A percentile compares a stretch with the other conserved stretches of the same genome.
Evolutionary conservation across 2,113 vertebrate species (phyloP).

Genomic region (Nycticryphes semicollaris): DNA sequence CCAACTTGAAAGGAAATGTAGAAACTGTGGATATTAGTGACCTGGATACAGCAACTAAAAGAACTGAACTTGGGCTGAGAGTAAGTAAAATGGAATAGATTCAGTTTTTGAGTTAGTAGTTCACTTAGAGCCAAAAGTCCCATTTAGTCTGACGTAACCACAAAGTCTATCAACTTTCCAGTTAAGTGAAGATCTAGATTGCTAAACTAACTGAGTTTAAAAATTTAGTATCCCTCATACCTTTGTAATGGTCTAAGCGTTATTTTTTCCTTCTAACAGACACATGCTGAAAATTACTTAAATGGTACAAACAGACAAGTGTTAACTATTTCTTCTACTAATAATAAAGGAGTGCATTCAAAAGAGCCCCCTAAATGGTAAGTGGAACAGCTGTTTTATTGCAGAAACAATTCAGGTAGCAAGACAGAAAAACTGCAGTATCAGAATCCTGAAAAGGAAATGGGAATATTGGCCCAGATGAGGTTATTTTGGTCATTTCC

Average conservation of each 20-base stretch:
- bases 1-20: background rate
- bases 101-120: background rate
- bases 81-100: conserved; percentile 60
- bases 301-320: conserved; percentile 70
- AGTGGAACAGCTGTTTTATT: conserved; percentile 55
- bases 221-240: background rate
- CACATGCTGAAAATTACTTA: conserved; percentile 77
- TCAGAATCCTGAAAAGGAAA: background rate
- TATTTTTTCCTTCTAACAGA: conserved; percentile 71
- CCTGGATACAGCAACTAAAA: conserved; percentile 71
- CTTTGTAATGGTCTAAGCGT: background rate
- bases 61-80: conserved; percentile 74
- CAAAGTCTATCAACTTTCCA: background rate
- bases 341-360: conserved; percentile 7
- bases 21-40: conserved; percentile 58
- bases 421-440: background rate
- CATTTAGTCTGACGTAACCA: background rate
- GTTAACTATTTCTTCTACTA: conserved; percentile 70
- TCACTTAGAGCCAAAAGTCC: background rate
- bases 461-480: background rate
- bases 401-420: background rate
- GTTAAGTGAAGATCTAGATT: background rate
- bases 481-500: background rate
- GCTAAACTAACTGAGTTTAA: background rate
- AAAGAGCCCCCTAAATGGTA: conserved; percentile 58